These are phyloP conservation scores for Sminthurides aquaticus DNA, from an alignment of 2,888 invertebrate species.

Conservation along the genomic window DNA sequence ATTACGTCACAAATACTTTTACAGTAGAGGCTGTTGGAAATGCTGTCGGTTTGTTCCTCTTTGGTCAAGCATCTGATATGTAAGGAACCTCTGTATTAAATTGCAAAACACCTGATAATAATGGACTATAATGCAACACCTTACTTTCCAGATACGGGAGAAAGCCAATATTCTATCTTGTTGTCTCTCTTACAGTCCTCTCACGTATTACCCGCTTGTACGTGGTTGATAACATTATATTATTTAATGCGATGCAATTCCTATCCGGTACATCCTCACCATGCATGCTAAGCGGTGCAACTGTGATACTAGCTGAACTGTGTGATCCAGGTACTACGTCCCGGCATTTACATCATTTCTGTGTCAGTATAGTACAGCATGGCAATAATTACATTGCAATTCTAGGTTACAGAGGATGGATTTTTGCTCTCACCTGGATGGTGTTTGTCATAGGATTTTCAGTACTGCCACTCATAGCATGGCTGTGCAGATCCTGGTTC, in stretches of 20 bases:
- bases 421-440: constrained; percentile 24
- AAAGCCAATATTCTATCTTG: constrained; percentile 50
- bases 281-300: constrained; percentile 22
- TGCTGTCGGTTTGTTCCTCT: constrained; percentile 53
- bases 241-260: constrained; percentile 26
- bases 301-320: constrained; percentile 32
- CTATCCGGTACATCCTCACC: constrained; percentile 32
- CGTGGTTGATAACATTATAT: constrained; percentile 21
- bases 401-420: constrained; percentile 31
- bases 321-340: constrained; percentile 36
- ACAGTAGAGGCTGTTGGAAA: constrained; percentile 53
- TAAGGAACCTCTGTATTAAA: constrained; percentile 45
- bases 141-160: constrained; percentile 48
- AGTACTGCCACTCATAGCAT: constrained; percentile 44
- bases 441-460: constrained; percentile 44
- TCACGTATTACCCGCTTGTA: constrained; percentile 29
- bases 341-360: neutral
- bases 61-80: constrained; percentile 56
- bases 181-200: constrained; percentile 45
- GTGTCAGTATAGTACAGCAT: neutral
- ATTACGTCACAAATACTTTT: constrained; percentile 54
- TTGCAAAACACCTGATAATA: neutral
- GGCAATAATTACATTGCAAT: neutral
- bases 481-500: constrained; percentile 44
- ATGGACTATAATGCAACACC: neutral